These are phyloP conservation scores for Ascaphus truei DNA, from an alignment of 2,113 vertebrate genomes.

Conservation along the genomic window DNA sequence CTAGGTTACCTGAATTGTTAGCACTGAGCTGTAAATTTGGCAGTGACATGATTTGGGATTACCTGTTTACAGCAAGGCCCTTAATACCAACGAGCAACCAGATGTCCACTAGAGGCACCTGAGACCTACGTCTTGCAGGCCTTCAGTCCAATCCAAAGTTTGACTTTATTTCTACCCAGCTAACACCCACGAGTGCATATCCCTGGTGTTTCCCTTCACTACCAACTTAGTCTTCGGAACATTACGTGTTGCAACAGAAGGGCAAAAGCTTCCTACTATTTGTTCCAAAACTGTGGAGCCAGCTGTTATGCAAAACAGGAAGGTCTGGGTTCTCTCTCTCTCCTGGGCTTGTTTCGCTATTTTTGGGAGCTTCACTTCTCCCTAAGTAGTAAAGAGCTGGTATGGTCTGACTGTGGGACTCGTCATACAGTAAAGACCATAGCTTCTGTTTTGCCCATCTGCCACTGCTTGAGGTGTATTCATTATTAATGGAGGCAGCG, in stretches of 20 bases:
- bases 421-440: constrained; percentile 52
- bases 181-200: constrained; percentile 45
- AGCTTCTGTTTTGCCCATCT: constrained; percentile 79
- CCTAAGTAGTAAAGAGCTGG: constrained; percentile 50
- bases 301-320: constrained; percentile 85
- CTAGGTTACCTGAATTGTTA: constrained; percentile 12
- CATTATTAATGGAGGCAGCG: constrained; percentile 94
- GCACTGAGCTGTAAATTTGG: neutral
- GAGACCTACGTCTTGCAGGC: neutral
- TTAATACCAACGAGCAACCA: constrained; percentile 30
- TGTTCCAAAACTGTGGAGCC: constrained; percentile 70
- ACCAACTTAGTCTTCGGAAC: constrained; percentile 48
- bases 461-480: constrained; percentile 82
- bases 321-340: constrained; percentile 77
- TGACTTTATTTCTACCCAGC: constrained; percentile 53
- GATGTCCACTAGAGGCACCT: neutral
- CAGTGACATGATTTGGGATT: constrained; percentile 15
- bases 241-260: constrained; percentile 56
- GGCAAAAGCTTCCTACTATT: constrained; percentile 68
- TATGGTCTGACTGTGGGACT: constrained; percentile 62
- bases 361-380: constrained; percentile 80
- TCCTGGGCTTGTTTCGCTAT: constrained; percentile 69
- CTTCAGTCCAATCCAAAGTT: constrained; percentile 22
- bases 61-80: neutral
- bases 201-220: constrained; percentile 49